These are phyloP conservation scores for Drosophila birchii DNA, from an alignment of 2,888 invertebrate species.

Conservation along the genomic window DNA sequence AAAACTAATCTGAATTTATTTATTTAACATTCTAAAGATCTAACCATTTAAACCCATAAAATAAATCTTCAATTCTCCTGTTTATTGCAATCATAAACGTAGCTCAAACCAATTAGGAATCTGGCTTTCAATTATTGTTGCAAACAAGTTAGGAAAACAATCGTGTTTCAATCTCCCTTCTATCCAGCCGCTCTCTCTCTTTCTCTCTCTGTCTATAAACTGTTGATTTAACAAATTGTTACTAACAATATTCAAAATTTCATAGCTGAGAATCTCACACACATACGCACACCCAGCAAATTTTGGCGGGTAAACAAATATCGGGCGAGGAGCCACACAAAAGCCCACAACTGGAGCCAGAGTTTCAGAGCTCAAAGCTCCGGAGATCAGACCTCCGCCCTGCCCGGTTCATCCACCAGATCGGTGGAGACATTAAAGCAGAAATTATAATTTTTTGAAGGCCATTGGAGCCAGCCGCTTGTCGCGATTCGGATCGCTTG, in stretches of 20 bases:
- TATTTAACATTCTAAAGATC: not conserved
- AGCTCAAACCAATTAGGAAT: constrained; percentile 35
- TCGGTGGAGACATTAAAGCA: constrained; percentile 63
- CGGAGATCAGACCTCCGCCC: constrained; percentile 16
- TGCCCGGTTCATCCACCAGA: constrained; percentile 21
- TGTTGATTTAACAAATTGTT: constrained; percentile 66
- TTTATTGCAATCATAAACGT: constrained; percentile 14
- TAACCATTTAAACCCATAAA: not conserved
- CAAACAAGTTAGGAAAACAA: constrained; percentile 41
- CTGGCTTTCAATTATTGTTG: constrained; percentile 14
- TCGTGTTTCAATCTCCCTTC: constrained; percentile 17
- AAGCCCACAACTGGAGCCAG: constrained; percentile 34
- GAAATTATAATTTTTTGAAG: constrained; percentile 79
- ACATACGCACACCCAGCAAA: constrained; percentile 21
- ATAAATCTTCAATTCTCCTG: not conserved
- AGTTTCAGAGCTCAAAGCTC: constrained; percentile 6
- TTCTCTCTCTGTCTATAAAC: constrained; percentile 37
- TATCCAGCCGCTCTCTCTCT: constrained; percentile 23
- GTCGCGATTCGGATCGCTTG: constrained; percentile 22
- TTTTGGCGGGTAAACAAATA: constrained; percentile 51
- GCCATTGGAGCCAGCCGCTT: constrained; percentile 52
- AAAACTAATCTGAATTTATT: not conserved
- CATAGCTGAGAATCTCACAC: constrained; percentile 26
- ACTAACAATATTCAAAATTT: constrained; percentile 68
- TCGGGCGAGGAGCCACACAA: constrained; percentile 35